Percentiles rank a stretch among this genome's conserved stretches.
phyloP scores from a whole-genome alignment of 1,140 invertebrate genomes.

The Scylla paramamosain region DNA sequence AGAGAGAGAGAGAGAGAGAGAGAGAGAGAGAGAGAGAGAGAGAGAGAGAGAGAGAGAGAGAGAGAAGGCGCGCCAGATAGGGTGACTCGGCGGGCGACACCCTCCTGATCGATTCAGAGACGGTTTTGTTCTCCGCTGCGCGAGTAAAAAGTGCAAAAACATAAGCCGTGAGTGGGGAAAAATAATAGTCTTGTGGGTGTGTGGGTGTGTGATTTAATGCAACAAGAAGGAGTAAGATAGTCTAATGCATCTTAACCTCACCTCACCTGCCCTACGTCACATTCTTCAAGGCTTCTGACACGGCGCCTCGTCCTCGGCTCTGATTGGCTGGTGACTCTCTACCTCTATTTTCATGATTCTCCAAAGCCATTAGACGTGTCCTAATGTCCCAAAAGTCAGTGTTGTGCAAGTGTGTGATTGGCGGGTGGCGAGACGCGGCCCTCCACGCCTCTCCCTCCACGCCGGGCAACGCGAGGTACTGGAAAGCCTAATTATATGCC shows the following conservation, averaged over 20 bases:
- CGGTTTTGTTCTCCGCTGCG: conserved; percentile 19
- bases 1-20: conserved; percentile 31
- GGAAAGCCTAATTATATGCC: conserved; percentile 46
- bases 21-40: conserved; percentile 27
- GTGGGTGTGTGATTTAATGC: background rate
- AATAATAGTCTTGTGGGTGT: background rate
- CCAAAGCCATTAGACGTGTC: background rate
- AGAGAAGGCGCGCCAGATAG: conserved; percentile 32
- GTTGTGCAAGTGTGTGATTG: background rate
- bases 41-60: conserved; percentile 22
- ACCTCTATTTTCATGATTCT: background rate
- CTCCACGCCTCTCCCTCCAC: background rate
- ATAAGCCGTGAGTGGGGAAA: conserved; percentile 8
- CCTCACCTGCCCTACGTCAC: background rate
- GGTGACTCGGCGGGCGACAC: conserved; percentile 28
- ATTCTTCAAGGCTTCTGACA: background rate
- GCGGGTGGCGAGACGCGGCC: background rate
- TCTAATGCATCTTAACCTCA: conserved; percentile 22
- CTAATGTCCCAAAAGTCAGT: background rate
- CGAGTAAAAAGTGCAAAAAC: background rate
- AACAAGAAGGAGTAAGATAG: background rate
- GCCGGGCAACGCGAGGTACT: background rate
- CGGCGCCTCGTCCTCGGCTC: background rate
- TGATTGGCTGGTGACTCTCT: background rate
- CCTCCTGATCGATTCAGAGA: background rate